Conservation (phyloP, 2,888 invertebrate genomes). For the Diarsia dahlii region DNA sequence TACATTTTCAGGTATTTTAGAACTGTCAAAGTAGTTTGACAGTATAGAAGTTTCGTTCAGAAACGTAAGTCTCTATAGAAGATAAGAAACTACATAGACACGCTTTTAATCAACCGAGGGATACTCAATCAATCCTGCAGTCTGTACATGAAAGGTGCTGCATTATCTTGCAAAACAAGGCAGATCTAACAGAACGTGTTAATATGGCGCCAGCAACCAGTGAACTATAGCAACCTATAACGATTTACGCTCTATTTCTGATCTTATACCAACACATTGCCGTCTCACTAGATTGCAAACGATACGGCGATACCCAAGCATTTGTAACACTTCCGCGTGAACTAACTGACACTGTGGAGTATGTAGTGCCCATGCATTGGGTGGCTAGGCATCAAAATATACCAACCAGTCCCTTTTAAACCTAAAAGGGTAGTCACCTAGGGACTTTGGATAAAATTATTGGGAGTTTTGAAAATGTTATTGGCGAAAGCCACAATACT, state of each 20-base stretch:
- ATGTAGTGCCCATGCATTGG: not conserved
- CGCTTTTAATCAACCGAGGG: not conserved
- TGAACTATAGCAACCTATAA: slow-evolving; percentile 60
- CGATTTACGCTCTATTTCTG: slow-evolving; percentile 64
- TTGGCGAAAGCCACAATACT: not conserved
- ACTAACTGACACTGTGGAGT: slow-evolving; percentile 40
- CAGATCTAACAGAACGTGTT: slow-evolving; percentile 33
- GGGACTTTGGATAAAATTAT: not conserved
- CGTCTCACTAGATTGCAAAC: slow-evolving; percentile 61
- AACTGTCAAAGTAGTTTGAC: not conserved
- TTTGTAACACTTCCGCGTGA: slow-evolving; percentile 62
- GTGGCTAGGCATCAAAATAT: not conserved
- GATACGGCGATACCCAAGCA: slow-evolving; percentile 61
- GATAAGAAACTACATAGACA: not conserved
- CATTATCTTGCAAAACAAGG: slow-evolving; percentile 46
- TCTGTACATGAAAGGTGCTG: not conserved
- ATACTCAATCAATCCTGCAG: not conserved
- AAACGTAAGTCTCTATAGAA: not conserved
- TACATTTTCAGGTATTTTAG: not conserved
- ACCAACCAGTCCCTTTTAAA: too few relatives aligned
- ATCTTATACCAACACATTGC: slow-evolving; percentile 57
- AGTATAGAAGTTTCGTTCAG: not conserved
- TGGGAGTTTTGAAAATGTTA: not conserved
- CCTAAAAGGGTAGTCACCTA: not conserved
- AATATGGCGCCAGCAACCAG: slow-evolving; percentile 50